These are phyloP conservation scores for Epizoanthus stellaris DNA, from an alignment of 92 coral and sea anemone genomes.

Conservation along the genomic window DNA sequence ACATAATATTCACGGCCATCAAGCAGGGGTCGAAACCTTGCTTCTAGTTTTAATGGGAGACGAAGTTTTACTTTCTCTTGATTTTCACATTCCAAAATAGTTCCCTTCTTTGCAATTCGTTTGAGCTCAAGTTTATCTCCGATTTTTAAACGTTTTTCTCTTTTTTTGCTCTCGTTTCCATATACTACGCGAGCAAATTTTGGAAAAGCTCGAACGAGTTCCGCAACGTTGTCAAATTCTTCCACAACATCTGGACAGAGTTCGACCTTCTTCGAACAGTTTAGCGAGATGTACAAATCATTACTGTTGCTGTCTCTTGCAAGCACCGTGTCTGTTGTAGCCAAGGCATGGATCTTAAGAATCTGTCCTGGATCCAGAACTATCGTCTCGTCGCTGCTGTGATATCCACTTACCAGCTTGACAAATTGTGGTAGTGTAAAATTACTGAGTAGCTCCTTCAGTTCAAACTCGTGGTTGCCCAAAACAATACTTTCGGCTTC, in stretches of 20 bases:
- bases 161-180: constrained; percentile 20
- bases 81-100: constrained; percentile 15
- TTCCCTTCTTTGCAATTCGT: constrained; percentile 9
- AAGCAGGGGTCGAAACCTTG: constrained; percentile 22
- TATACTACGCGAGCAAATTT: constrained; percentile 7
- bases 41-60: constrained; percentile 1
- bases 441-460: background rate
- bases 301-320: background rate
- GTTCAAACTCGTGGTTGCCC: background rate
- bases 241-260: background rate
- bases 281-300: constrained; percentile 10
- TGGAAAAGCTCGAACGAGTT: constrained; percentile 22
- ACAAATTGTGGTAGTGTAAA: constrained; percentile 21
- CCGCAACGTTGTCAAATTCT: constrained; percentile 6
- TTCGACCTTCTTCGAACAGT: constrained; percentile 1
- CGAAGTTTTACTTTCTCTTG: constrained; percentile 1
- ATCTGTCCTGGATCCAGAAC: background rate
- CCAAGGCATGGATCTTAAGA: background rate
- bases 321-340: background rate
- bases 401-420: constrained; percentile 7
- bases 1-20: background rate
- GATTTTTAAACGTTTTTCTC: constrained; percentile 7
- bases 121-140: constrained; percentile 23
- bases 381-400: background rate
- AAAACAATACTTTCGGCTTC: background rate